A percentile compares a stretch with the other conserved stretches of the same genome.
These are phyloP conservation scores for Scalopus aquaticus DNA, from an alignment of 2,113 vertebrate genomes.

Conservation along the genomic window DNA sequence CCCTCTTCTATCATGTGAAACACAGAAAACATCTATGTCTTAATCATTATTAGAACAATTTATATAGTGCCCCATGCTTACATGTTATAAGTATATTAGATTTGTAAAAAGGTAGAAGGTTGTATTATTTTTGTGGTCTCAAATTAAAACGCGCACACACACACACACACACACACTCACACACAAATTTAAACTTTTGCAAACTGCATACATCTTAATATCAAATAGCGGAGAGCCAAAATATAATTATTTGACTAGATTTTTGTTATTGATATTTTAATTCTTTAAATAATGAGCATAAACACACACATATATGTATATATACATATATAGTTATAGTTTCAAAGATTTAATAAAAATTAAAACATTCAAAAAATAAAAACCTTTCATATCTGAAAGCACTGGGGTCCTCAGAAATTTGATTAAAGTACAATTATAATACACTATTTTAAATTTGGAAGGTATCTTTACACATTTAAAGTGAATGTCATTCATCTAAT, in stretches of 20 bases:
- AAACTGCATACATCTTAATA: constrained; percentile 10
- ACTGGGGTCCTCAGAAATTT: not conserved
- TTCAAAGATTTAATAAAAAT: constrained; percentile 33
- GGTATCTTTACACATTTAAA: constrained; percentile 32
- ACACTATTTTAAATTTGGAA: not conserved
- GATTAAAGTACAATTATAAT: not conserved
- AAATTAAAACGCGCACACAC: not conserved
- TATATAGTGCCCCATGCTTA: constrained; percentile 12
- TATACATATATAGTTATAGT: not conserved
- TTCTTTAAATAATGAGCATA: not conserved
- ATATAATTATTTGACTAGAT: constrained; percentile 33
- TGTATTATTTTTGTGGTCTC: not conserved
- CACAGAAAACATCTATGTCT: constrained; percentile 67
- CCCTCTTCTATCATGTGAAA: constrained; percentile 58
- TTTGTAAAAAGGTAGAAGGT: not conserved
- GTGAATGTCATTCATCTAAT: constrained; percentile 3
- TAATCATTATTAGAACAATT: constrained; percentile 73
- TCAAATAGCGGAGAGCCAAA: not conserved
- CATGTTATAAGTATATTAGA: constrained; percentile 45
- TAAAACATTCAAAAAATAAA: constrained; percentile 6
- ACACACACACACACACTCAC: not conserved
- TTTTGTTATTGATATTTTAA: constrained; percentile 47
- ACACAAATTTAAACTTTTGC: not conserved
- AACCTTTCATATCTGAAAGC: not conserved
- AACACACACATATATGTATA: too few species aligned